Evolutionary conservation across 2,888 invertebrate species (phyloP).

Genomic region (Lacanobia oleracea): DNA sequence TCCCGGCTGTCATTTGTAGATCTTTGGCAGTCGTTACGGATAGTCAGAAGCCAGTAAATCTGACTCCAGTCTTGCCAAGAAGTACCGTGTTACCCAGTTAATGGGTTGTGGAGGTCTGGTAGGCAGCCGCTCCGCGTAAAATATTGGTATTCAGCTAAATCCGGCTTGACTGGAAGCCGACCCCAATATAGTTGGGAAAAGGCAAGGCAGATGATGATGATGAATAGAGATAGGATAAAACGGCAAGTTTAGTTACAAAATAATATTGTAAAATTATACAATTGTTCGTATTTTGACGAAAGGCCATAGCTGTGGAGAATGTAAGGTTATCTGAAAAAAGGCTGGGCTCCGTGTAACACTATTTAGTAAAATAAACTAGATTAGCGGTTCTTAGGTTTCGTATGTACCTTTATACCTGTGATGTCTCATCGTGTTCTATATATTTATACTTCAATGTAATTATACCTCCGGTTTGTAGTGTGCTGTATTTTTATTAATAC

Average conservation of each 20-base stretch:
- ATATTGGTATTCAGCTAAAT: too few relatives aligned
- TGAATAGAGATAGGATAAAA: neutral
- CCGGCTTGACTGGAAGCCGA: too few relatives aligned
- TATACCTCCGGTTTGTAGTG: slow-evolving; percentile 28
- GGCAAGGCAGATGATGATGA: too few relatives aligned
- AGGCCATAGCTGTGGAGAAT: slow-evolving; percentile 54
- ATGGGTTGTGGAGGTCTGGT: too few relatives aligned
- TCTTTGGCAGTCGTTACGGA: too few relatives aligned
- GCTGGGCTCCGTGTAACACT: slow-evolving; percentile 84
- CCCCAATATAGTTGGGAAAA: too few relatives aligned
- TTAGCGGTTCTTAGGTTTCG: slow-evolving; percentile 37
- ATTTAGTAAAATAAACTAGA: slow-evolving; percentile 58
- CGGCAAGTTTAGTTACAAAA: slow-evolving; percentile 20
- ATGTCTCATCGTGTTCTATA: slow-evolving; percentile 60
- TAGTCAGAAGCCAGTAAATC: too few relatives aligned
- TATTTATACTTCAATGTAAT: slow-evolving; percentile 18
- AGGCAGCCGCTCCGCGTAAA: too few relatives aligned
- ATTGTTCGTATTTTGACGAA: slow-evolving; percentile 50
- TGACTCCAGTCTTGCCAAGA: too few relatives aligned
- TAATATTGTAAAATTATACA: slow-evolving; percentile 33
- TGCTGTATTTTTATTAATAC: slow-evolving; percentile 19
- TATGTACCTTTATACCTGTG: slow-evolving; percentile 64
- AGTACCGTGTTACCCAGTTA: too few relatives aligned
- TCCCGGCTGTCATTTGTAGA: too few relatives aligned
- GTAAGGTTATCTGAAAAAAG: slow-evolving; percentile 68